phyloP scores from a whole-genome alignment of 2,113 vertebrate genomes.

The Cygnus atratus region DNA sequence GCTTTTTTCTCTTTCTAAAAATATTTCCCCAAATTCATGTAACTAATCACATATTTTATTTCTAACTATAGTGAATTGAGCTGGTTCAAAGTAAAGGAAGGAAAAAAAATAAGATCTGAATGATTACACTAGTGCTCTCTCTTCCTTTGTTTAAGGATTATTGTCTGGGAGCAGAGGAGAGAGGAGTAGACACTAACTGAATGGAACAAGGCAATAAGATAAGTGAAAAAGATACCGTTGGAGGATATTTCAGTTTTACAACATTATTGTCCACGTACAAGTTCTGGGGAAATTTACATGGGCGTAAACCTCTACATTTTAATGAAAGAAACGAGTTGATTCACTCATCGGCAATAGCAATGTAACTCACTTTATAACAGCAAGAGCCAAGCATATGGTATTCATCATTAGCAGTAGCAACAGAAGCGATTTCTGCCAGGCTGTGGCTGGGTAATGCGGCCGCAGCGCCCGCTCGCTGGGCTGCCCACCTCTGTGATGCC shows the following conservation, averaged over 20 bases:
- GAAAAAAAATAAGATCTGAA: background rate
- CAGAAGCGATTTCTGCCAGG: constrained; percentile 63
- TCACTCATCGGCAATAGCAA: constrained; percentile 11
- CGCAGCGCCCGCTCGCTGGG: background rate
- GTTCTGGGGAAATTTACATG: background rate
- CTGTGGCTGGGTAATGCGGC: constrained; percentile 49
- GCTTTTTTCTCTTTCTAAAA: background rate
- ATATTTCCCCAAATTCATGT: background rate
- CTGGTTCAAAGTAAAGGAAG: background rate
- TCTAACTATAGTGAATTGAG: background rate
- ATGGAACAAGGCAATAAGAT: background rate
- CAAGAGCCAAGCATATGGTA: constrained; percentile 76
- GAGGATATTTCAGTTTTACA: background rate
- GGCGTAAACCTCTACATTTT: background rate
- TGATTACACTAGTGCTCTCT: background rate
- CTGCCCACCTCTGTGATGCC: constrained; percentile 34
- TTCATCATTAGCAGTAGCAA: constrained; percentile 77
- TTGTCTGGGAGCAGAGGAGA: background rate
- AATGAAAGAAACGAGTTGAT: constrained; percentile 48
- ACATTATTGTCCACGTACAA: background rate
- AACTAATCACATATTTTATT: accelerated
- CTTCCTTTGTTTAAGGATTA: background rate
- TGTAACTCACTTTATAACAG: constrained; percentile 25
- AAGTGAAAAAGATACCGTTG: background rate
- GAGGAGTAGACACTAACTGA: background rate